A percentile compares a stretch with the other conserved stretches of the same genome.
Evolutionary conservation across 2,113 vertebrate genomes (phyloP).

Genomic region (Anser brachyrhynchus): DNA sequence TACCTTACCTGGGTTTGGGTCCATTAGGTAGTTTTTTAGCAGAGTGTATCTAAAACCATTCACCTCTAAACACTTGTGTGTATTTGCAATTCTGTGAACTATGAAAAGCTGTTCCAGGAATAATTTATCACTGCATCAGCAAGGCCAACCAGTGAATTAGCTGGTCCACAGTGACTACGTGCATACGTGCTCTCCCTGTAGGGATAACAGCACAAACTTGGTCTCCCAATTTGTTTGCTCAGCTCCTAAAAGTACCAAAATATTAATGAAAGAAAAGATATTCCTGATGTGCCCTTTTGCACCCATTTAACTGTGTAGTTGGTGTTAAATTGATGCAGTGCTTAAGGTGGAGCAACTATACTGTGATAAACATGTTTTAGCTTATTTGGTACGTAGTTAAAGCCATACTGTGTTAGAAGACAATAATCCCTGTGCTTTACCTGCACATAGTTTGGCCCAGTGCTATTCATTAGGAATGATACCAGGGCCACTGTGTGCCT

Average conservation of each 20-base stretch:
- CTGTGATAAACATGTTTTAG: background rate
- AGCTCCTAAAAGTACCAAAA: background rate
- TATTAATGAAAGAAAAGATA: background rate
- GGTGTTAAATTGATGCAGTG: background rate
- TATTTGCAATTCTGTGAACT: background rate
- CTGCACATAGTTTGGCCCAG: background rate
- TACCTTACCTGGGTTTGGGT: background rate
- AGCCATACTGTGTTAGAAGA: background rate
- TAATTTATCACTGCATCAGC: background rate
- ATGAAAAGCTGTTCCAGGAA: background rate
- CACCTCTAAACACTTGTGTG: background rate
- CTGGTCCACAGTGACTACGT: background rate
- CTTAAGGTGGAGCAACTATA: background rate
- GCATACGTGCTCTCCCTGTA: background rate
- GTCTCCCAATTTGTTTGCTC: background rate
- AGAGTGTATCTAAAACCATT: background rate
- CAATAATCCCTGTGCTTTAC: background rate
- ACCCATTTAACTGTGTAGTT: background rate
- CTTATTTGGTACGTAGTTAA: background rate
- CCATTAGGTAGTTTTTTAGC: background rate
- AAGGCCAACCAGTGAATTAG: background rate
- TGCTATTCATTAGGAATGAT: background rate
- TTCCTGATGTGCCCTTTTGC: background rate
- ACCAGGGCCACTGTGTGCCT: background rate
- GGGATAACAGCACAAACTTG: background rate